Conservation (phyloP, 2,888 invertebrate species). For the Clepsis dumicolana region DNA sequence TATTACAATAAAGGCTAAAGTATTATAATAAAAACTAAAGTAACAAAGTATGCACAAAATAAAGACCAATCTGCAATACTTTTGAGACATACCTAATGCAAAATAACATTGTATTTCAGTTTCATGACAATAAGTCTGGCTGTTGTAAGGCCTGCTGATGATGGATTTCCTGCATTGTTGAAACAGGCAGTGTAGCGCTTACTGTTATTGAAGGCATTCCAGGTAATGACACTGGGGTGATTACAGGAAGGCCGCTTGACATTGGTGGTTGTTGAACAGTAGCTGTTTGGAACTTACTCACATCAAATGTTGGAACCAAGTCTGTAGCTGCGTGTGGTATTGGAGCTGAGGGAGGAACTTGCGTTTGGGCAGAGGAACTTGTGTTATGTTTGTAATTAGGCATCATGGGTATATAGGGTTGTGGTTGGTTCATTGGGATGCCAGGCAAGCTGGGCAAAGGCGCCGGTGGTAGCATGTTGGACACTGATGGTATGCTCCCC, state of each 20-base stretch:
- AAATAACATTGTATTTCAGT: constrained; percentile 49
- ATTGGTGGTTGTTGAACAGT: constrained; percentile 71
- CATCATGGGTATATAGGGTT: constrained; percentile 84
- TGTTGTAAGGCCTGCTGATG: constrained; percentile 78
- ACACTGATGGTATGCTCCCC: constrained; percentile 81
- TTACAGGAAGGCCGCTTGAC: constrained; percentile 78
- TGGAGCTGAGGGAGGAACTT: constrained; percentile 53
- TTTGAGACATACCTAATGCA: constrained; percentile 48
- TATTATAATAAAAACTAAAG: constrained; percentile 57
- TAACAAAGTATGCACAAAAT: constrained; percentile 58
- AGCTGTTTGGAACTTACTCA: constrained; percentile 71
- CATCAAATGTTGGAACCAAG: constrained; percentile 78
- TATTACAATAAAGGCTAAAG: no score
- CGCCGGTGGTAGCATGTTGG: constrained; percentile 82
- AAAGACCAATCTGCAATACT: constrained; percentile 55
- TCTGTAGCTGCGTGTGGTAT: constrained; percentile 57
- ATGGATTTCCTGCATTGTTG: constrained; percentile 85
- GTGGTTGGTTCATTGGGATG: constrained; percentile 83
- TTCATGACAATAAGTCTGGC: constrained; percentile 79
- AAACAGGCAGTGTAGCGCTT: constrained; percentile 89
- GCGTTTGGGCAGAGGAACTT: no score
- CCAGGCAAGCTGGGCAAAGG: constrained; percentile 82
- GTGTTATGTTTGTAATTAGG: constrained; percentile 76
- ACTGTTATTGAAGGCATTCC: constrained; percentile 94
- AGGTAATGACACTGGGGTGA: constrained; percentile 90